A percentile compares a stretch with the other conserved stretches of the same genome.
These are phyloP conservation scores for Caretta caretta DNA, from an alignment of 2,113 vertebrate genomes.

Conservation along the genomic window DNA sequence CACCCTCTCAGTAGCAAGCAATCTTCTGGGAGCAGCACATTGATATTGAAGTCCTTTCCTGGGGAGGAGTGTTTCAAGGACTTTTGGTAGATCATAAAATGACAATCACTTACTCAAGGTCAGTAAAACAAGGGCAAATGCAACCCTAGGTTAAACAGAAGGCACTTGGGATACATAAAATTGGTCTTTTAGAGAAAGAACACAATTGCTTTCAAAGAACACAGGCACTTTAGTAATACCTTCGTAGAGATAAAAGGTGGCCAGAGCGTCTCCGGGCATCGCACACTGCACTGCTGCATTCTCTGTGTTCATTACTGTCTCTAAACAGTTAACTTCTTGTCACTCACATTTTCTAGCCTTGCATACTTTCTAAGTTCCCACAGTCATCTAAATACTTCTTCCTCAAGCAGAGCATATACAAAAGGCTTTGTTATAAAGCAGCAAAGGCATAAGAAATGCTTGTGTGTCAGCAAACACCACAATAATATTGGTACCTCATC, in stretches of 20 bases:
- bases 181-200: constrained; percentile 37
- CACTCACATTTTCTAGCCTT: background rate
- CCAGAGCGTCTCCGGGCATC: constrained; percentile 10
- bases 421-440: background rate
- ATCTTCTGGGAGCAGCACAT: constrained; percentile 68
- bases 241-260: background rate
- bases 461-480: constrained; percentile 19
- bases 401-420: background rate
- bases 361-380: background rate
- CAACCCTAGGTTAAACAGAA: constrained; percentile 56
- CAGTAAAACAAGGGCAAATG: constrained; percentile 51
- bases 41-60: constrained; percentile 52
- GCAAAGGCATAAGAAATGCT: constrained; percentile 19
- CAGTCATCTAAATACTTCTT: constrained; percentile 23
- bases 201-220: constrained; percentile 22
- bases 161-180: constrained; percentile 36
- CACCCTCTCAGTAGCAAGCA: constrained; percentile 68
- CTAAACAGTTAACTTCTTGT: constrained; percentile 13
- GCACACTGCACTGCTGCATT: background rate
- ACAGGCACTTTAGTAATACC: background rate
- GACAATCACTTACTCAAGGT: constrained; percentile 68
- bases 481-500: constrained; percentile 32
- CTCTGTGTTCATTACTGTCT: background rate
- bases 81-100: constrained; percentile 66
- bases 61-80: constrained; percentile 67